Evolutionary conservation across 2,113 vertebrate species (phyloP).

Genomic region (Ammodramus savannarum): DNA sequence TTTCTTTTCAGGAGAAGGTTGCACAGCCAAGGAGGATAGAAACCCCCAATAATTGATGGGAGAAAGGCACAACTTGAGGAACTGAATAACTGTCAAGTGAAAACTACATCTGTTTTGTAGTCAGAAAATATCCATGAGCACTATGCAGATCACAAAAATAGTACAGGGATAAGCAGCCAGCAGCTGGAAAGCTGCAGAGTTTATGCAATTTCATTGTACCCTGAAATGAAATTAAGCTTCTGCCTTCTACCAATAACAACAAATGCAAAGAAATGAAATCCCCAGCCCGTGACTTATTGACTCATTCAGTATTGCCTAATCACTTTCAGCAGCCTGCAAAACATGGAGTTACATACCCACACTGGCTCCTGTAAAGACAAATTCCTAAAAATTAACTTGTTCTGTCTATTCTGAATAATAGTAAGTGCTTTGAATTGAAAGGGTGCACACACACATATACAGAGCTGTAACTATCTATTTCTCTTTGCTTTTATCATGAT

Average conservation of each 20-base stretch:
- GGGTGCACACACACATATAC: not conserved
- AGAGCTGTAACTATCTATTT: not conserved
- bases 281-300: not conserved
- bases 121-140: not conserved
- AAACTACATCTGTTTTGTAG: not conserved
- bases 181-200: not conserved
- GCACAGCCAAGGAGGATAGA: not conserved
- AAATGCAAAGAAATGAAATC: not conserved
- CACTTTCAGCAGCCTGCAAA: not conserved
- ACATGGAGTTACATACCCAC: not conserved
- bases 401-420: not conserved
- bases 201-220: not conserved
- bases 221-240: not conserved
- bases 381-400: not conserved
- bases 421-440: not conserved
- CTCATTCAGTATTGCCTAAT: not conserved
- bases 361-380: not conserved
- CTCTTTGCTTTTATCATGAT: not conserved
- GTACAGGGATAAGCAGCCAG: not conserved
- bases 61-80: not conserved
- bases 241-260: not conserved
- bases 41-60: not conserved
- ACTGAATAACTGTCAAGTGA: not conserved
- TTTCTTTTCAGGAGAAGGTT: not conserved
- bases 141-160: not conserved